A percentile compares a stretch with the other conserved stretches of the same genome.
Evolutionary conservation across 2,113 vertebrate species (phyloP).

Genomic region (Salvelinus alpinus): DNA sequence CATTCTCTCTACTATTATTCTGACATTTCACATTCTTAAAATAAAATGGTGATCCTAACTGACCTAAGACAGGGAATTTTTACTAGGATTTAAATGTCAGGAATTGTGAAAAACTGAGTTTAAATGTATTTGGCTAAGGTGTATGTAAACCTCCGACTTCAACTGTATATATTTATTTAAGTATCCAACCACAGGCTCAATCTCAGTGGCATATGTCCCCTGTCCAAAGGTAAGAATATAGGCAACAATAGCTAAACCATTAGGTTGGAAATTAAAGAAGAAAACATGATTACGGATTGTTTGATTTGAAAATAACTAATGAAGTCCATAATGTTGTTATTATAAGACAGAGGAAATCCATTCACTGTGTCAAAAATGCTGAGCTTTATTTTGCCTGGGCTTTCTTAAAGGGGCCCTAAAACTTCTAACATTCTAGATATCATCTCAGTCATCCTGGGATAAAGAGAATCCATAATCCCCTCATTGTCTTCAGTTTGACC

Average conservation of each 20-base stretch:
- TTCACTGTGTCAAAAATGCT: conserved; percentile 19
- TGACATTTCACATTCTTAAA: too few relatives aligned
- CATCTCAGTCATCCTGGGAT: conserved; percentile 66
- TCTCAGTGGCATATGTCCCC: background rate
- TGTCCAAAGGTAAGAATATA: background rate
- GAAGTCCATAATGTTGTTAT: background rate
- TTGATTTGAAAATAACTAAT: background rate
- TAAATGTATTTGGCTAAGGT: too few relatives aligned
- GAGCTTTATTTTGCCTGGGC: conserved; percentile 62
- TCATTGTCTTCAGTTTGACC: conserved; percentile 79
- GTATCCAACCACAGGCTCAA: too few relatives aligned
- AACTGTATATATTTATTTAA: too few relatives aligned
- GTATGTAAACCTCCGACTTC: too few relatives aligned
- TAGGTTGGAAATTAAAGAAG: background rate
- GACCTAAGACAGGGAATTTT: too few relatives aligned
- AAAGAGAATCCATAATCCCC: conserved; percentile 73
- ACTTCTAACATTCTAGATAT: conserved; percentile 52
- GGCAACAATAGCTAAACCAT: background rate
- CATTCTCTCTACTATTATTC: too few relatives aligned
- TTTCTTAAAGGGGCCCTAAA: conserved; percentile 51
- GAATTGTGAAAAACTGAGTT: too few relatives aligned
- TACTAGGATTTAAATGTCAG: too few relatives aligned
- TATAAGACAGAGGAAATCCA: too few relatives aligned
- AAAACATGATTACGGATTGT: background rate
- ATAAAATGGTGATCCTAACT: too few relatives aligned